phyloP scores from a whole-genome alignment of 2,113 vertebrate species.

The Prinia subflava region DNA sequence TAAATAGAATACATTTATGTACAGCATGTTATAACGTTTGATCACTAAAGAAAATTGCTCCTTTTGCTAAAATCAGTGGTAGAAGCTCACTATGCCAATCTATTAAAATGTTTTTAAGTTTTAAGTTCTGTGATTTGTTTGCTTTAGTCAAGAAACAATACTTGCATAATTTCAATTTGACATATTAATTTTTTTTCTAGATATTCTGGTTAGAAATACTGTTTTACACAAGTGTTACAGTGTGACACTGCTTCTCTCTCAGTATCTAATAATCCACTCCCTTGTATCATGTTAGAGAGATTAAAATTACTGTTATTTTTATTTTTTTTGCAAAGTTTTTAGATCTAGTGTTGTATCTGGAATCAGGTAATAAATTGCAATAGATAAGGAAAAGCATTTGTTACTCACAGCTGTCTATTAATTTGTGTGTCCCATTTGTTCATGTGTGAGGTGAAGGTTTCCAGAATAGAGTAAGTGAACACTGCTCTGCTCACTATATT shows the following conservation, averaged over 20 bases:
- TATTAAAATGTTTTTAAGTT: not conserved
- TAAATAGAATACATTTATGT: not conserved
- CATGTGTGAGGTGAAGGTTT: constrained; percentile 34
- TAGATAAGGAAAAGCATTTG: constrained; percentile 36
- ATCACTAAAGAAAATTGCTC: not conserved
- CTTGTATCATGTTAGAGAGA: constrained; percentile 41
- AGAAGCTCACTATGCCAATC: not conserved
- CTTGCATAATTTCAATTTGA: not conserved
- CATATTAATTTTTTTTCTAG: not conserved
- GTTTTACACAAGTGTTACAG: not conserved
- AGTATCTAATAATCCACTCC: not conserved
- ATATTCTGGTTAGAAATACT: not conserved
- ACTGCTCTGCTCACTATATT: constrained; percentile 68
- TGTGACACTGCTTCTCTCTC: not conserved
- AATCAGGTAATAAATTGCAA: constrained; percentile 4
- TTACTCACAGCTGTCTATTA: constrained; percentile 56
- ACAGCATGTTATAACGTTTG: not conserved
- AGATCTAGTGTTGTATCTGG: constrained; percentile 4
- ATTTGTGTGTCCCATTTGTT: constrained; percentile 72
- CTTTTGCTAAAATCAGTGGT: not conserved
- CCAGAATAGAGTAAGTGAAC: constrained; percentile 56
- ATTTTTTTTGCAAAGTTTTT: constrained; percentile 51
- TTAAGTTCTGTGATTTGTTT: not conserved
- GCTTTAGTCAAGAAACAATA: not conserved
- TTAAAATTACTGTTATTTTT: constrained; percentile 16